Base-by-base conservation (phyloP, 2,888 invertebrate species). In the Phalera bucephala region DNA sequence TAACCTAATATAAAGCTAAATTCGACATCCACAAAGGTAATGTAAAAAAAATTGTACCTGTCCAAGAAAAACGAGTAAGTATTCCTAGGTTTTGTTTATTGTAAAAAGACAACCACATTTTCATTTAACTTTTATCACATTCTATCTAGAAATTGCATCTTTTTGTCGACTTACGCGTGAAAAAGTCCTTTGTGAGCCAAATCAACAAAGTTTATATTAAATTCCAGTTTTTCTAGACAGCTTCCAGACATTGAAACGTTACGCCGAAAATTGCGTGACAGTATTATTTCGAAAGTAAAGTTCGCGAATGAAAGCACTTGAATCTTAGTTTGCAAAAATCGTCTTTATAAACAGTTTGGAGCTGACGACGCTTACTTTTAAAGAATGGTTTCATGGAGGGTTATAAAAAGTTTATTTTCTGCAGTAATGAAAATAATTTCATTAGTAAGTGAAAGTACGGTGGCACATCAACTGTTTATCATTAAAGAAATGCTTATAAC, bases 381-480 rank as follows among this genome's bases (percentile, higher is more conserved):
- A 47, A 40, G 40, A 34, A 34, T 47, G 42, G 13, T 37, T 40
- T 38, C 48, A 44, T 40, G 43, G 43, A 37, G 48, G 45, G 40
- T 48, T 52, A 40, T 48, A 27, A 48, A 43, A 48, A 52, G 37
- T 48, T 37, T 36, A 27, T 40, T 43, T 54, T 43, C 48, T 55
- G 38, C 45, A 39, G 36, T 42, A 45, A 37, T 26, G 36, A 28
- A 56, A 56, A 52, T 45, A 55, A 52, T 54, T 55, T 56, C 47
- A 54, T 54, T 54, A 47, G 43, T 47, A 50, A 36, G 52, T 48
- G 27, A 12, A 9, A 13, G 6, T 13, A n/a, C 17, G 3, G 17
- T 17, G 25, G 17, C 17, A n/a, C n/a, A 27, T 0, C 2, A 14
- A 27, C 27, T 2, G 27, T 27, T 27, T 27, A 27, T 27, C n/a